Conservation (phyloP, 35 echinoderm and acorn worm genomes). For the Heliocidaris erythrogramma region DNA sequence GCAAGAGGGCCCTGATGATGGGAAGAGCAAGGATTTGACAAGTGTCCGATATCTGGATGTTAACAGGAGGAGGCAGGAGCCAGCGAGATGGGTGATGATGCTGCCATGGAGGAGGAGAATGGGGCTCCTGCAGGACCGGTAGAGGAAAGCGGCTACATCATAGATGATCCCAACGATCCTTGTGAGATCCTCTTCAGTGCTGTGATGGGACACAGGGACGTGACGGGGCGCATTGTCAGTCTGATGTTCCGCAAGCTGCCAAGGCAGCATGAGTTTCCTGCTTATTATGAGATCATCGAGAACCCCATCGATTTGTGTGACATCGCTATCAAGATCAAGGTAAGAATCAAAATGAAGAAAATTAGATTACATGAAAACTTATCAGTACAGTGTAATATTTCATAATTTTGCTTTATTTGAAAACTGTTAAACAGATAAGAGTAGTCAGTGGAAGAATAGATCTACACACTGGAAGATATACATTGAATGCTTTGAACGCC, state of each 20-base stretch:
- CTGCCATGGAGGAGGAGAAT: background rate
- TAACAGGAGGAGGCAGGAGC: slow-evolving; percentile 13
- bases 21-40: background rate
- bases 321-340: slow-evolving; percentile 90
- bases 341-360: slow-evolving; percentile 21
- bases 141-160: slow-evolving; percentile 51
- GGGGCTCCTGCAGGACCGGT: background rate
- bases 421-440: no score
- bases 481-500: no score
- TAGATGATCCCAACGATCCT: slow-evolving; percentile 80
- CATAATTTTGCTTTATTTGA: no score
- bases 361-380: background rate
- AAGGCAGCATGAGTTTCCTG: slow-evolving; percentile 78
- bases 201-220: slow-evolving; percentile 80
- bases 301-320: slow-evolving; percentile 95
- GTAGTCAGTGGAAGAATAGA: no score
- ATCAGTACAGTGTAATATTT: background rate
- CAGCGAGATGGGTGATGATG: slow-evolving; percentile 18
- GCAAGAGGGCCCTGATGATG: no score
- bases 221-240: slow-evolving; percentile 75
- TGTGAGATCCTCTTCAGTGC: slow-evolving; percentile 87
- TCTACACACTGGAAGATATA: no score
- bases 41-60: background rate
- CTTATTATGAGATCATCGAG: slow-evolving; percentile 94
- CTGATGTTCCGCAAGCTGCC: slow-evolving; percentile 94